Conservation (phyloP, 2,113 vertebrate genomes). For the Aptenodytes forsteri region DNA sequence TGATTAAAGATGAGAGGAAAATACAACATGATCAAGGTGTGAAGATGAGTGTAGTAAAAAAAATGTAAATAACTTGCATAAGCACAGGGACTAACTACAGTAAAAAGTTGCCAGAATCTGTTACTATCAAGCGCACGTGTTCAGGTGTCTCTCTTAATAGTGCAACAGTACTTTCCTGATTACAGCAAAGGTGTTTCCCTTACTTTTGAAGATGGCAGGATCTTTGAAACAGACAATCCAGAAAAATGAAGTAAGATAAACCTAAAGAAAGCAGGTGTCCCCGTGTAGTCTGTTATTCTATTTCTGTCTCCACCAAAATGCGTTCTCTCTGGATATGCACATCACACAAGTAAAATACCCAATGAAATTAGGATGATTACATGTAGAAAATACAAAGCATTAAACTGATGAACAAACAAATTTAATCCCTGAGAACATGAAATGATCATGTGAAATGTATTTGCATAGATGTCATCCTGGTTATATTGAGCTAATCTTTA, state of each 20-base stretch:
- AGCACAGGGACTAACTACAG: not conserved
- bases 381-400: not conserved
- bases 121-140: fast-evolving
- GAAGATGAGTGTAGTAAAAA: not conserved
- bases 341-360: not conserved
- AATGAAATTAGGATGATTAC: not conserved
- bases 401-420: not conserved
- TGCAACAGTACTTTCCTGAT: not conserved
- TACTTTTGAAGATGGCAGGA: not conserved
- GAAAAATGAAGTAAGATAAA: not conserved
- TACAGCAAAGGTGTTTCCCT: not conserved
- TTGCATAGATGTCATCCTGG: not conserved
- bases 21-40: not conserved
- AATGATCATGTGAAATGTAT: not conserved
- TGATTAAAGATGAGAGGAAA: not conserved
- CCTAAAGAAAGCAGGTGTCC: not conserved
- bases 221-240: not conserved
- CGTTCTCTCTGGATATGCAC: not conserved
- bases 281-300: not conserved
- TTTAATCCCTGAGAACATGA: not conserved
- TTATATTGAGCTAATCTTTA: not conserved
- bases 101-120: not conserved
- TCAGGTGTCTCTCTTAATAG: not conserved
- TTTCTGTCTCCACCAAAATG: not conserved
- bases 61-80: not conserved